phyloP scores from a whole-genome alignment of 2,888 invertebrate species.

The Dexiosoma caninum region DNA sequence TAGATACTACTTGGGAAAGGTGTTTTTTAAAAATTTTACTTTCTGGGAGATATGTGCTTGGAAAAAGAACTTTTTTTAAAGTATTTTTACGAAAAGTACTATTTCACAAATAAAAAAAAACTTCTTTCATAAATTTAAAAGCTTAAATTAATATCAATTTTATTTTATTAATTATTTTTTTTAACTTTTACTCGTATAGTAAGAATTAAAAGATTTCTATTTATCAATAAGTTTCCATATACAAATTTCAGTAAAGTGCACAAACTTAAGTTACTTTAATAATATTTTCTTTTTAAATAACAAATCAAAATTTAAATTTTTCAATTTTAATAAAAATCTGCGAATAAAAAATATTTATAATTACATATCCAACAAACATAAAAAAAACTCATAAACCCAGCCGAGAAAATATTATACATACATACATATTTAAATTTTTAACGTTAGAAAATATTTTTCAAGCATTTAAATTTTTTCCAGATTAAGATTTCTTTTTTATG shows the following conservation, averaged over 20 bases:
- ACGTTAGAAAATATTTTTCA: not conserved
- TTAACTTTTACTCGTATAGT: not conserved
- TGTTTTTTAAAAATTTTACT: not conserved
- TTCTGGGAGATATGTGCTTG: too few species aligned
- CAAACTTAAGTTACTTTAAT: conserved; percentile 23
- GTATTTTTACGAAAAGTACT: too few species aligned
- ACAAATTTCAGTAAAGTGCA: conserved; percentile 32
- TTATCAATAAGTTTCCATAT: conserved; percentile 21
- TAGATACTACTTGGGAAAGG: too few species aligned
- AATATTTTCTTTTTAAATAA: not conserved
- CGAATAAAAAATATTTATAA: not conserved
- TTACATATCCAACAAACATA: not conserved
- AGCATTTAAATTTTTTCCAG: not conserved
- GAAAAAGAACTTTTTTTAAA: too few species aligned
- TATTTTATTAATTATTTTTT: conserved; percentile 7
- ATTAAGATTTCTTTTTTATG: not conserved
- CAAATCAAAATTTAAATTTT: too few species aligned
- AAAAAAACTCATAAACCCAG: not conserved
- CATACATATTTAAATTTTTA: not conserved
- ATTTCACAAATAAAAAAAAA: conserved; percentile 1
- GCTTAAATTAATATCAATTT: conserved; percentile 29
- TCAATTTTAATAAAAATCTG: not conserved
- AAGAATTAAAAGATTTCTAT: conserved; percentile 12
- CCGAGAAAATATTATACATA: not conserved
- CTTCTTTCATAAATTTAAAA: conserved; percentile 16